Conservation (phyloP, 2,113 vertebrate genomes). For the Sterrhoptilus dennistouni region DNA sequence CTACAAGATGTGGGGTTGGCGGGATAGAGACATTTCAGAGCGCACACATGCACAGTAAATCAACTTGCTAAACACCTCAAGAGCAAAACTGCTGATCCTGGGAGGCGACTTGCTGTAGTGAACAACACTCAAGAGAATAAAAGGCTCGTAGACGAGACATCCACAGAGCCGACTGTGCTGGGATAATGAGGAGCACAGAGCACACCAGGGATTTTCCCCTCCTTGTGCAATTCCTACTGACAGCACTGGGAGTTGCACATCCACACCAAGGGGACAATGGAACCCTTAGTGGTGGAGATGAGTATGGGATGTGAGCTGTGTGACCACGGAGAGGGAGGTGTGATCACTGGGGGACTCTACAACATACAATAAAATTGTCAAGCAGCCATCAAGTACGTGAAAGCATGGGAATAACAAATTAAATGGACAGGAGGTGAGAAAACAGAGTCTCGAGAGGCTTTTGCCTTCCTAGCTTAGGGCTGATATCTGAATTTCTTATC, state of each 20-base stretch:
- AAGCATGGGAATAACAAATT: constrained; percentile 48
- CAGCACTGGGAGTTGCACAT: constrained; percentile 46
- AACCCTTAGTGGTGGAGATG: constrained; percentile 27
- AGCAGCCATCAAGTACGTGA: constrained; percentile 36
- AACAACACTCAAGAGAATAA: constrained; percentile 26
- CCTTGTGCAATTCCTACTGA: constrained; percentile 45
- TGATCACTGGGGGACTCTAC: constrained; percentile 26
- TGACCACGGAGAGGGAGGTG: neutral
- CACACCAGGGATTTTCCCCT: neutral
- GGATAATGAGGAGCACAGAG: neutral
- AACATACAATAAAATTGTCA: constrained; percentile 47
- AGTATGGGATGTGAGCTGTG: constrained; percentile 42
- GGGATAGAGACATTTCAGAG: neutral
- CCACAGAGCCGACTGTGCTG: constrained; percentile 11
- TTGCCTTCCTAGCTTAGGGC: constrained; percentile 4
- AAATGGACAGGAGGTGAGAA: constrained; percentile 54
- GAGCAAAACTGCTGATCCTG: constrained; percentile 45
- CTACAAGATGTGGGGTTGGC: neutral
- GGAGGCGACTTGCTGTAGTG: constrained; percentile 13
- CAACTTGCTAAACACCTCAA: constrained; percentile 44
- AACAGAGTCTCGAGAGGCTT: constrained; percentile 7
- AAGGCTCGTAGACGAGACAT: constrained; percentile 29
- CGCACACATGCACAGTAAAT: neutral
- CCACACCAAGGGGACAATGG: constrained; percentile 33
- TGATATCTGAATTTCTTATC: neutral